Conservation (phyloP, 2,888 invertebrate genomes). For the Cantharis rustica region DNA sequence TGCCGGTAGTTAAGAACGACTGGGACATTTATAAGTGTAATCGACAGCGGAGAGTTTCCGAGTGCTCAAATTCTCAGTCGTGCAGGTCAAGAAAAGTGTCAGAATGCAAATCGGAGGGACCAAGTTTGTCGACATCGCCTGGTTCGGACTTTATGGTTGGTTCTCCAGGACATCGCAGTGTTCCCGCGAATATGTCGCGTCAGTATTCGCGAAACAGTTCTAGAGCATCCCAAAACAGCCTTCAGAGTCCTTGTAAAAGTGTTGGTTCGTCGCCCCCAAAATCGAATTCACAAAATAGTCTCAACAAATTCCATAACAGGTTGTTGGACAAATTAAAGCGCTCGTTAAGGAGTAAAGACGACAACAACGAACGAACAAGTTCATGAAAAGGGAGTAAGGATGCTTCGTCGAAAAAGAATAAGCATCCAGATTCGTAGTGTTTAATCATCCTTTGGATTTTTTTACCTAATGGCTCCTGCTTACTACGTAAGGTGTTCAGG, state of each 20-base stretch:
- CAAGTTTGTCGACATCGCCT: slow-evolving; percentile 70
- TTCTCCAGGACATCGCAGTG: slow-evolving; percentile 68
- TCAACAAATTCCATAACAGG: slow-evolving; percentile 81
- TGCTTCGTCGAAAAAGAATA: slow-evolving; percentile 7
- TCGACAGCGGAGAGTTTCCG: slow-evolving; percentile 76
- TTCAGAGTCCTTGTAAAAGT: slow-evolving; percentile 71
- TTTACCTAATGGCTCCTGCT: slow-evolving; percentile 12
- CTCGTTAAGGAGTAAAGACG: slow-evolving; percentile 65
- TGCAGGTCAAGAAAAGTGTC: slow-evolving; percentile 74
- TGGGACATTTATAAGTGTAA: slow-evolving; percentile 90
- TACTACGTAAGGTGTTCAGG: slow-evolving; percentile 37
- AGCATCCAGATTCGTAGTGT: slow-evolving; percentile 18
- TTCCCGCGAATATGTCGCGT: slow-evolving; percentile 67
- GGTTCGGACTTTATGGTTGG: slow-evolving; percentile 62
- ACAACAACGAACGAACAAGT: slow-evolving; percentile 27
- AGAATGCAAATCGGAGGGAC: slow-evolving; percentile 76
- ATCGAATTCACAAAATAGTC: slow-evolving; percentile 61
- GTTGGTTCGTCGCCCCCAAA: slow-evolving; percentile 70
- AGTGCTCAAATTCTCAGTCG: slow-evolving; percentile 67
- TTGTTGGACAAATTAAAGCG: slow-evolving; percentile 79
- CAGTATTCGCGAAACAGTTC: slow-evolving; percentile 62
- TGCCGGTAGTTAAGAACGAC: slow-evolving; percentile 93
- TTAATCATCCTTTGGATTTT: slow-evolving; percentile 7
- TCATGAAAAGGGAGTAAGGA: slow-evolving; percentile 28
- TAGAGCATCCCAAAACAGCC: slow-evolving; percentile 65